These are phyloP conservation scores for Calliopum simillimum DNA, from an alignment of 2,888 invertebrate genomes.

Conservation along the genomic window DNA sequence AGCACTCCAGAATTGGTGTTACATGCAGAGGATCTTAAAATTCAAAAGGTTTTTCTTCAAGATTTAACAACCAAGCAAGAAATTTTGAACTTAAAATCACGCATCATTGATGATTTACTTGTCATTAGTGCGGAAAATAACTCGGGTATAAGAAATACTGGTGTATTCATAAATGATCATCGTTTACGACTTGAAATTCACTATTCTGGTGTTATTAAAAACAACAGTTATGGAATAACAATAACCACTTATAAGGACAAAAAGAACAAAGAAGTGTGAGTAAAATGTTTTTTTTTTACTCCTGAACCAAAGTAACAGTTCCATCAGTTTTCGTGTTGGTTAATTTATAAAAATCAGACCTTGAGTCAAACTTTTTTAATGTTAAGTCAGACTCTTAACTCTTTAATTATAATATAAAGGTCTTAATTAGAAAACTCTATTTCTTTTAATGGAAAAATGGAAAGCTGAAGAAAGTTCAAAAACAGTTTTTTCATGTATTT, in stretches of 20 bases:
- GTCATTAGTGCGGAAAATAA: slow-evolving; percentile 47
- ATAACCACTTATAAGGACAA: slow-evolving; percentile 69
- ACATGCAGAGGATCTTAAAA: slow-evolving; percentile 56
- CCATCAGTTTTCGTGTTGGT: no score
- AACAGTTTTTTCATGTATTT: no score
- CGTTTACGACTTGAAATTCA: slow-evolving; percentile 67
- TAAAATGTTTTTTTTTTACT: no score
- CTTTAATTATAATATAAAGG: no score
- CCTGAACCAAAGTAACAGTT: no score
- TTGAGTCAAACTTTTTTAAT: no score
- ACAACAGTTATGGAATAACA: slow-evolving; percentile 74
- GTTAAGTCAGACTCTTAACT: no score
- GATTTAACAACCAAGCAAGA: slow-evolving; percentile 45
- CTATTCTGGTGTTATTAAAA: slow-evolving; percentile 71
- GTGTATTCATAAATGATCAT: slow-evolving; percentile 55
- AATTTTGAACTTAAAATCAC: slow-evolving; percentile 19
- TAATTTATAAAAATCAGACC: no score
- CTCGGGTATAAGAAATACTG: slow-evolving; percentile 49
- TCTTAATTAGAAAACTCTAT: no score
- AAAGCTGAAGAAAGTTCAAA: no score
- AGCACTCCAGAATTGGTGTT: slow-evolving; percentile 61
- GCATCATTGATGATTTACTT: neutral
- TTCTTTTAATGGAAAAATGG: no score
- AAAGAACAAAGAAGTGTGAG: slow-evolving; percentile 62
- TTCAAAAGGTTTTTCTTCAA: slow-evolving; percentile 52